Evolutionary conservation across 2,113 vertebrate genomes (phyloP).

Genomic region (Petrocephalus zakoni): DNA sequence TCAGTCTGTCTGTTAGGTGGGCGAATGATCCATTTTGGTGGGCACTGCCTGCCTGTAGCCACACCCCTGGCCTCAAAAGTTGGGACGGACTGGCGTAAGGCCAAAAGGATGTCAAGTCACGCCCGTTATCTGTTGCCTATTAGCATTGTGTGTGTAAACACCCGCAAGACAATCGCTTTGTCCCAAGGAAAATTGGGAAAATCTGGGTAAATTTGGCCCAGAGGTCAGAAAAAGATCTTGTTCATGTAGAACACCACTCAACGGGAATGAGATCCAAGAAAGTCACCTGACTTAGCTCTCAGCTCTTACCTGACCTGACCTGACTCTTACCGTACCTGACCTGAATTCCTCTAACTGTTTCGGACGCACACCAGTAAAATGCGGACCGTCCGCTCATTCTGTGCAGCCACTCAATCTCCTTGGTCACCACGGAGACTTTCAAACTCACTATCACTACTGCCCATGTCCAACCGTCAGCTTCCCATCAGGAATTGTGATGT

Average conservation of each 20-base stretch:
- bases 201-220: not conserved
- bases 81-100: not conserved
- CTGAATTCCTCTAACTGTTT: not conserved
- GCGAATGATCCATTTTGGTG: not conserved
- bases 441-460: not conserved
- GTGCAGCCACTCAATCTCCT: not conserved
- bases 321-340: too few relatives aligned
- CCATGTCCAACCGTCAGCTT: not conserved
- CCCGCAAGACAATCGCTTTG: not conserved
- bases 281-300: not conserved
- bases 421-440: not conserved
- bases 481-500: not conserved
- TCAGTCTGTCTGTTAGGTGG: too few relatives aligned
- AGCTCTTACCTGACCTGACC: too few relatives aligned
- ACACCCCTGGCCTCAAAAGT: not conserved
- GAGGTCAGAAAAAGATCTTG: not conserved
- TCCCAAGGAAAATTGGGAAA: too few relatives aligned
- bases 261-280: not conserved
- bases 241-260: not conserved
- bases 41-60: not conserved
- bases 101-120: not conserved
- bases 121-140: not conserved
- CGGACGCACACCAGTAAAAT: not conserved
- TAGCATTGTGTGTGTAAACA: not conserved
- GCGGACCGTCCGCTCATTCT: not conserved